Evolutionary conservation across 2,888 invertebrate species (phyloP).

Genomic region (Mythimna lalbum): DNA sequence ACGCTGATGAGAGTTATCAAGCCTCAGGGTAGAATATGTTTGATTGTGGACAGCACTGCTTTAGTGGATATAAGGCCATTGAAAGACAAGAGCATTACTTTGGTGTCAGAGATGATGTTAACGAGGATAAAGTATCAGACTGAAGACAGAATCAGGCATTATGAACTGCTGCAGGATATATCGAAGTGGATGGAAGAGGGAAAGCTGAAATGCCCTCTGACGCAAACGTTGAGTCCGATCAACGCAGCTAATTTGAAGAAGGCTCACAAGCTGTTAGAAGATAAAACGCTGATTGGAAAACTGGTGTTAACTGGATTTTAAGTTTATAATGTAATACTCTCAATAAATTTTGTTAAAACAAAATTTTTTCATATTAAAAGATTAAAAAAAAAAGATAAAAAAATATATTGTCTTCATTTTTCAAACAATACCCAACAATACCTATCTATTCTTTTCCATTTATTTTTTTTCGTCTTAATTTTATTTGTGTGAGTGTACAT

Average conservation of each 20-base stretch:
- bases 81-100: conserved; percentile 84
- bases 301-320: conserved; percentile 81
- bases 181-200: conserved; percentile 80
- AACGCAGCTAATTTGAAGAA: conserved; percentile 83
- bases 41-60: conserved; percentile 83
- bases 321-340: too few species aligned
- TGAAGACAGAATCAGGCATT: conserved; percentile 78
- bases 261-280: conserved; percentile 82
- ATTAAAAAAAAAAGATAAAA: neutral
- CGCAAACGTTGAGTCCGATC: conserved; percentile 79
- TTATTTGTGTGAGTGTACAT: too few species aligned
- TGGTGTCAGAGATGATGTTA: conserved; percentile 82
- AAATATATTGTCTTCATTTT: neutral
- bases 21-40: conserved; percentile 84
- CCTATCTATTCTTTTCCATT: too few species aligned
- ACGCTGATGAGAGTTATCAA: conserved; percentile 81
- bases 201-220: conserved; percentile 77
- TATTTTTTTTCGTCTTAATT: too few species aligned
- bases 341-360: too few species aligned
- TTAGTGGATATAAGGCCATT: conserved; percentile 79
- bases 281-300: conserved; percentile 79
- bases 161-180: conserved; percentile 77
- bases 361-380: too few species aligned
- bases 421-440: neutral
- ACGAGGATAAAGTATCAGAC: conserved; percentile 84